A percentile compares a stretch with the other conserved stretches of the same genome.
These are phyloP conservation scores for Danio aesculapii DNA, from an alignment of 2,797 vertebrate genomes.

Conservation along the genomic window DNA sequence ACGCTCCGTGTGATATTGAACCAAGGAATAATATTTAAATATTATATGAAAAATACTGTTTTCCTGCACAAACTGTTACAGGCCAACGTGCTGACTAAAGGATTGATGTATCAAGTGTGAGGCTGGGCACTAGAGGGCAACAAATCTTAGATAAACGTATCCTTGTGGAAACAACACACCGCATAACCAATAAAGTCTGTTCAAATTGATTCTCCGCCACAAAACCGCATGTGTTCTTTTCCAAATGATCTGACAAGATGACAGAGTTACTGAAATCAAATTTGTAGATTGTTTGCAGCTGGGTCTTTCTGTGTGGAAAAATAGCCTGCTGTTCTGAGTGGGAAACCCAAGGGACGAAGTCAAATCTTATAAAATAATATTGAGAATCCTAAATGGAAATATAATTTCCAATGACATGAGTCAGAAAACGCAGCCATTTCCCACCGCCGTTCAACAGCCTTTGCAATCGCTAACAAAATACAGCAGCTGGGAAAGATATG, in stretches of 20 bases:
- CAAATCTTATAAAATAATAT: slow-evolving; percentile 2
- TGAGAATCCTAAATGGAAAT: slow-evolving; percentile 10
- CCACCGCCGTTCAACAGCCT: background rate
- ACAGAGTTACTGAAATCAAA: slow-evolving; percentile 3
- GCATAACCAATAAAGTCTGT: background rate
- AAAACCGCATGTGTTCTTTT: slow-evolving; percentile 11
- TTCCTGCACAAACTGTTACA: background rate
- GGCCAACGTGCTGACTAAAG: background rate
- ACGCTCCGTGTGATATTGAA: background rate
- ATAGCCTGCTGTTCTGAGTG: background rate
- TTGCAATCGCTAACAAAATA: slow-evolving; percentile 29
- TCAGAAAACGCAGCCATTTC: slow-evolving; percentile 11
- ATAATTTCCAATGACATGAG: slow-evolving; percentile 20
- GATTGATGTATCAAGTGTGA: background rate
- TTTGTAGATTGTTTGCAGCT: slow-evolving; percentile 24
- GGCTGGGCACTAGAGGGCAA: slow-evolving; percentile 37
- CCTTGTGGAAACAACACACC: background rate
- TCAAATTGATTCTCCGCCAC: slow-evolving; percentile 15
- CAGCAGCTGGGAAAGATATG: slow-evolving; percentile 17
- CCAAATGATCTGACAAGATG: slow-evolving; percentile 16
- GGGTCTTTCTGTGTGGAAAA: background rate
- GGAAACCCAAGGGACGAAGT: slow-evolving; percentile 5
- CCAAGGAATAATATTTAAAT: background rate
- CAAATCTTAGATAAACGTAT: slow-evolving; percentile 20
- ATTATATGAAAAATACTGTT: background rate